Percentiles rank a stretch among this genome's conserved stretches.
These are phyloP conservation scores for Nesometra sesokonis DNA, from an alignment of 35 echinoderm and acorn worm species.

Conservation along the genomic window DNA sequence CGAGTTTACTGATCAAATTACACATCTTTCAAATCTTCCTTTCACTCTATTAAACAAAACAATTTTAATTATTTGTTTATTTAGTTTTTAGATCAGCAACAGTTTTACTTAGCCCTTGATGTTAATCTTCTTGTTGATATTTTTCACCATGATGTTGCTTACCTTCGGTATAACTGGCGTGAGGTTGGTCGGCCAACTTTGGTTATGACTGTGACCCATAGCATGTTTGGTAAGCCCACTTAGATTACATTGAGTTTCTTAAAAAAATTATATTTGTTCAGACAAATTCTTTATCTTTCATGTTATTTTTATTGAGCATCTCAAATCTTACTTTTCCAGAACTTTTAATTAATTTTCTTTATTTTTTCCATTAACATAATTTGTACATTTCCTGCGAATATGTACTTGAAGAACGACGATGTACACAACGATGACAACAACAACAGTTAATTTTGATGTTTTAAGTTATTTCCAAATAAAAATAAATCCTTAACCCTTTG, in stretches of 20 bases:
- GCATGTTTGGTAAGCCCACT: constrained; percentile 74
- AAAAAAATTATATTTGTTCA: too few relatives aligned
- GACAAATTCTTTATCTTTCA: too few relatives aligned
- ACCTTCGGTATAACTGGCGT: constrained; percentile 91
- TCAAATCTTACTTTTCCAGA: too few relatives aligned
- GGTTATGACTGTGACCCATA: constrained; percentile 66
- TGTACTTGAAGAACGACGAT: too few relatives aligned
- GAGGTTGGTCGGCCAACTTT: constrained; percentile 86
- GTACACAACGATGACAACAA: too few relatives aligned
- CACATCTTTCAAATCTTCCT: background rate
- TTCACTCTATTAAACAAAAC: background rate
- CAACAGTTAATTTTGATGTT: too few relatives aligned
- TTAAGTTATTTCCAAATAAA: too few relatives aligned
- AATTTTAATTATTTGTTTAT: background rate
- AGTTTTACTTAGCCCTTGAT: constrained; percentile 96
- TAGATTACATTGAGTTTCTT: background rate
- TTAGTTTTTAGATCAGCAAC: constrained; percentile 95
- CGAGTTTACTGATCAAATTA: background rate
- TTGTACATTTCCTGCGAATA: too few relatives aligned
- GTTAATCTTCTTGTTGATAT: constrained; percentile 83
- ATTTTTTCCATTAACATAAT: too few relatives aligned
- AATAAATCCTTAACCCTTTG: too few relatives aligned
- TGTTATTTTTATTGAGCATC: too few relatives aligned
- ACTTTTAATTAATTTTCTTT: too few relatives aligned
- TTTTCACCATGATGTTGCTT: constrained; percentile 63